Evolutionary conservation across 2,113 vertebrate genomes (phyloP).

Genomic region (Rattus rattus): DNA sequence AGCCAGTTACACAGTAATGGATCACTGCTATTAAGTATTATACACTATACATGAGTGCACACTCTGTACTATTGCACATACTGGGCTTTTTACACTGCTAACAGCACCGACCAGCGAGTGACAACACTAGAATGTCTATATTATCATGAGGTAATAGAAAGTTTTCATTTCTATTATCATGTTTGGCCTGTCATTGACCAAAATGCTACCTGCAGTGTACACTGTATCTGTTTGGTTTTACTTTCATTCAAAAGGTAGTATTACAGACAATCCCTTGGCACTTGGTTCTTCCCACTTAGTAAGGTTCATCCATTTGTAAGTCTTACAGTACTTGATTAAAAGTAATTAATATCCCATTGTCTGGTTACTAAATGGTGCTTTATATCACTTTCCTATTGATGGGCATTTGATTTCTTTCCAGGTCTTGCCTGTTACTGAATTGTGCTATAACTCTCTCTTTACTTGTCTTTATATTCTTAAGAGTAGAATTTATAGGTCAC

Average conservation of each 20-base stretch:
- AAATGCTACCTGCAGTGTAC: background rate
- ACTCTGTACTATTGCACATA: background rate
- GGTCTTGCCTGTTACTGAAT: background rate
- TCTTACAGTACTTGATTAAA: background rate
- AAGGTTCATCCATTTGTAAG: background rate
- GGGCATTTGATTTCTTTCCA: background rate
- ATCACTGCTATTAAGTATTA: background rate
- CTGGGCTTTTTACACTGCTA: background rate
- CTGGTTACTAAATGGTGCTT: background rate
- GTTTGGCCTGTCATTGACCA: background rate
- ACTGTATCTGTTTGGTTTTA: background rate
- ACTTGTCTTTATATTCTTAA: background rate
- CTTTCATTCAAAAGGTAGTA: background rate
- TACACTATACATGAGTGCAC: too few species aligned
- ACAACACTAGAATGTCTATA: background rate
- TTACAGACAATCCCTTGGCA: background rate
- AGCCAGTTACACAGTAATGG: background rate
- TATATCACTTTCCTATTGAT: background rate
- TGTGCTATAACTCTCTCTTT: background rate
- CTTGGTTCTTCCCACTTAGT: background rate
- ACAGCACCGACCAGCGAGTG: background rate
- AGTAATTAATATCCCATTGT: background rate
- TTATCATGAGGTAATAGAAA: background rate
- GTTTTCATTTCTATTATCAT: background rate
- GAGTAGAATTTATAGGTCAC: background rate